A percentile compares a stretch with the other conserved stretches of the same genome.
Conservation (phyloP, 2,113 vertebrate genomes). For the Pandion haliaetus region DNA sequence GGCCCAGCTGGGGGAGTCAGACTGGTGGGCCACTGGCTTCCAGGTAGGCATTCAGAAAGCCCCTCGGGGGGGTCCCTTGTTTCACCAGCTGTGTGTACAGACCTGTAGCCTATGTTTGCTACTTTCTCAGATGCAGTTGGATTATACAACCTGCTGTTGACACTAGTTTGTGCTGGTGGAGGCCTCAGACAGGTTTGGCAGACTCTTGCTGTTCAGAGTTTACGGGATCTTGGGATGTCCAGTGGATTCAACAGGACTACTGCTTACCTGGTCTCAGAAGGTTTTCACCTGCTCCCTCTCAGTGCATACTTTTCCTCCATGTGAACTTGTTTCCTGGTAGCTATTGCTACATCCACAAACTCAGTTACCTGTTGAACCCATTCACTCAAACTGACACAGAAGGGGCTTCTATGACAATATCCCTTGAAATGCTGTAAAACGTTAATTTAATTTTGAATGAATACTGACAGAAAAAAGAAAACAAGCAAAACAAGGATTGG, state of each 20-base stretch:
- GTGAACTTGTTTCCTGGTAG: neutral
- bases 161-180: neutral
- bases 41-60: neutral
- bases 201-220: neutral
- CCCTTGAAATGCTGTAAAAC: neutral
- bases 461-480: neutral
- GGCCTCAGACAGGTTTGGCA: neutral
- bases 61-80: neutral
- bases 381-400: neutral
- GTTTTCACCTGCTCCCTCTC: neutral
- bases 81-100: neutral
- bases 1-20: fast-evolving
- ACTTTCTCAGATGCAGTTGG: neutral
- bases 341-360: neutral
- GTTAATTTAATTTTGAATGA: neutral
- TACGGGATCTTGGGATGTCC: neutral
- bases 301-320: neutral
- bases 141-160: neutral
- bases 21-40: neutral
- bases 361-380: neutral
- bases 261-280: neutral
- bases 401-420: neutral
- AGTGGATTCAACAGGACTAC: neutral
- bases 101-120: neutral
- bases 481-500: neutral